Percentiles rank a stretch among this genome's conserved stretches.
phyloP scores from a whole-genome alignment of 2,888 invertebrate species.

The Spisula solida region DNA sequence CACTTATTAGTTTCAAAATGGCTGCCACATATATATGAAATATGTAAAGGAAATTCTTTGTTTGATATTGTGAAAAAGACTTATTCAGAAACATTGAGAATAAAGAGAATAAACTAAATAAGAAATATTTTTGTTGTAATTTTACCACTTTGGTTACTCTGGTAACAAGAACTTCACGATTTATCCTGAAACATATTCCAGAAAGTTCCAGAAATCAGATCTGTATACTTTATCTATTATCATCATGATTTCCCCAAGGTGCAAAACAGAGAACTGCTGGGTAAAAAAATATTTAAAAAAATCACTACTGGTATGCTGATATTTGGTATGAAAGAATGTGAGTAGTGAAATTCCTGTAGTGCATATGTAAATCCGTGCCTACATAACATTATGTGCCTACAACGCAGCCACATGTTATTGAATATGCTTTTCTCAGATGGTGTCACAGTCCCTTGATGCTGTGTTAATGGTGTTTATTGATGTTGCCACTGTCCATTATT shows the following conservation, averaged over 20 bases:
- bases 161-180: background rate
- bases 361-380: no score
- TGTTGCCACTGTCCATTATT: no score
- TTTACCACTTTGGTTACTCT: background rate
- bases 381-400: no score
- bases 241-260: conserved; percentile 5
- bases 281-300: background rate
- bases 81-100: background rate
- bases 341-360: no score
- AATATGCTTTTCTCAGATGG: no score
- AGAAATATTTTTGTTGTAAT: background rate
- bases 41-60: no score
- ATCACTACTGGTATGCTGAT: background rate
- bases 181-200: background rate
- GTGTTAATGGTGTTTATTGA: no score
- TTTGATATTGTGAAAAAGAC: background rate
- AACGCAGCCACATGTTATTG: no score
- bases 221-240: background rate
- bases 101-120: no score
- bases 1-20: no score
- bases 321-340: conserved; percentile 5
- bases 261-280: background rate
- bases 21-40: no score
- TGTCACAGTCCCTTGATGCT: no score
- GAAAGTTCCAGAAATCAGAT: conserved; percentile 10